Evolutionary conservation across 2,113 vertebrate genomes (phyloP).

Genomic region (Scomber japonicus): DNA sequence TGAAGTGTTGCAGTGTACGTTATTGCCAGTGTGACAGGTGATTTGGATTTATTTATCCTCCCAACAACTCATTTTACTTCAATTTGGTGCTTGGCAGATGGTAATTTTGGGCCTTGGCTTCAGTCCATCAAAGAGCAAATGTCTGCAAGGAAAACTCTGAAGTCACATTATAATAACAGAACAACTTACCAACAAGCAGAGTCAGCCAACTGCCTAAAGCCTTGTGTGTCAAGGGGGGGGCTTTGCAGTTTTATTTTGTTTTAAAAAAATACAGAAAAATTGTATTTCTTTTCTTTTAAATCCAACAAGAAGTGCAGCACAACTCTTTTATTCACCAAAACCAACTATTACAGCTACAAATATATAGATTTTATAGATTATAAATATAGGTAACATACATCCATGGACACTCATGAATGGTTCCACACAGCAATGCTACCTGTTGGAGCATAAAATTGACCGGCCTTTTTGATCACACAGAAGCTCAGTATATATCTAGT

Average conservation of each 20-base stretch:
- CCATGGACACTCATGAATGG: no score
- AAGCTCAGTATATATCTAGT: no score
- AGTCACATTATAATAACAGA: background rate
- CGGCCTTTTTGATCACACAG: no score
- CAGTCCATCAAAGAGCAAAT: slow-evolving; percentile 6
- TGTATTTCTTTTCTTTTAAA: no score
- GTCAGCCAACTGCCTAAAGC: background rate
- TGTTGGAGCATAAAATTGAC: no score
- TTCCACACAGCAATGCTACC: no score
- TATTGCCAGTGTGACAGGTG: background rate
- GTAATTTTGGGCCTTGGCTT: slow-evolving; percentile 16
- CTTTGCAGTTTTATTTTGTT: background rate
- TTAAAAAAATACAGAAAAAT: background rate
- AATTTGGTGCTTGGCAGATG: slow-evolving; percentile 42
- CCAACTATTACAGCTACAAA: no score
- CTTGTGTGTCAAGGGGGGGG: no score
- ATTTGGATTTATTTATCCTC: slow-evolving; percentile 4
- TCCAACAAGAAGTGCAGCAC: background rate
- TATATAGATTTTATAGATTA: no score
- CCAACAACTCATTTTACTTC: background rate
- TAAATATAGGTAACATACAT: no score
- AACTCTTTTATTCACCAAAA: no score
- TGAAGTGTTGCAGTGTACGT: background rate
- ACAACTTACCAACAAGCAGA: background rate
- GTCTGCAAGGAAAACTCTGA: background rate